Evolutionary conservation across 2,797 vertebrate genomes (phyloP).

Genomic region (Somateria mollissima): DNA sequence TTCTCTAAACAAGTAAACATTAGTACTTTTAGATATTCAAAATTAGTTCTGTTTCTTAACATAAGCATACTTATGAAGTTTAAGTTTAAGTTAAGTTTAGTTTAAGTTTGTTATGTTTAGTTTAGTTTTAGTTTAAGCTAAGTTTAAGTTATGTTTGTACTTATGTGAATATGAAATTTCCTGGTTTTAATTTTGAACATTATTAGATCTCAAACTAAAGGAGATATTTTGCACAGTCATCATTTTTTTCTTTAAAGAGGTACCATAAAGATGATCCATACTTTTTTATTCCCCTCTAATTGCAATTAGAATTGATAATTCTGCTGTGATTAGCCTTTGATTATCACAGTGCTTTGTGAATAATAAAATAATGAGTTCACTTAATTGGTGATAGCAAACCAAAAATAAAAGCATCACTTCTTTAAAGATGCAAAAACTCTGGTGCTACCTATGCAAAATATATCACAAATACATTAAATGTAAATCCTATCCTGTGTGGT

Average conservation of each 20-base stretch:
- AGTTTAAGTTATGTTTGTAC: neutral
- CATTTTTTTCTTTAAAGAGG: neutral
- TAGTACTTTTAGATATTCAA: neutral
- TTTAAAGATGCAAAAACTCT: neutral
- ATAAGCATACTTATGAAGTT: too few species aligned
- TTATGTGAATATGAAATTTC: neutral
- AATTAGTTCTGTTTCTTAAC: neutral
- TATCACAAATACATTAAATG: neutral
- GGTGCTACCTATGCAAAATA: neutral
- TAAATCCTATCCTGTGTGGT: neutral
- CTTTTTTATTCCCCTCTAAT: neutral
- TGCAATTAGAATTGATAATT: constrained; percentile 35
- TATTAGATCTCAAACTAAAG: neutral
- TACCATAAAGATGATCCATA: neutral
- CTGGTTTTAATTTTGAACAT: neutral
- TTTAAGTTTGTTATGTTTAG: too few species aligned
- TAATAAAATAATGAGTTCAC: constrained; percentile 18
- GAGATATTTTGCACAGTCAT: neutral
- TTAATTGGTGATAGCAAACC: neutral
- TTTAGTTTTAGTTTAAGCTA: too few species aligned
- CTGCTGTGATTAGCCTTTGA: constrained; percentile 12
- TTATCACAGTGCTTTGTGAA: constrained; percentile 2
- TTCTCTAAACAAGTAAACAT: neutral
- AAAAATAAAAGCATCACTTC: neutral
- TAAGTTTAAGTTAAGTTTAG: too few species aligned